These are phyloP conservation scores for Epinephelus moara DNA, from an alignment of 2,113 vertebrate species.

Conservation along the genomic window DNA sequence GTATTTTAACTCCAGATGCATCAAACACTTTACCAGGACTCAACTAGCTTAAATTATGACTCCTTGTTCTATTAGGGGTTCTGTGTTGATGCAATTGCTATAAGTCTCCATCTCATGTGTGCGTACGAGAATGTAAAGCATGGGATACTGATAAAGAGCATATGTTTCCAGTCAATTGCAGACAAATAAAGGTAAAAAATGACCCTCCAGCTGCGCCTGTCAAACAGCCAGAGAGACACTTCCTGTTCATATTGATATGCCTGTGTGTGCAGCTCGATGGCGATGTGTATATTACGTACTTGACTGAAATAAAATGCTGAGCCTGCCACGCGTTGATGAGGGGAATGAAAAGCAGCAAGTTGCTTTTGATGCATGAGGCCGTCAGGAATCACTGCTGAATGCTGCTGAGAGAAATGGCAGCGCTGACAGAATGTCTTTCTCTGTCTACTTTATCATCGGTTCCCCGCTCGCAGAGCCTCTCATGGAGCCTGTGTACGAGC, in stretches of 20 bases:
- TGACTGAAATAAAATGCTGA: slow-evolving; percentile 45
- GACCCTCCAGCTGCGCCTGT: not conserved
- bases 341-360: slow-evolving; percentile 55
- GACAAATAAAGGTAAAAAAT: slow-evolving; percentile 44
- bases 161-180: slow-evolving; percentile 1
- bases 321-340: slow-evolving; percentile 45
- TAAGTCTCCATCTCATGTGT: not conserved
- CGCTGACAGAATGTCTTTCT: slow-evolving; percentile 61
- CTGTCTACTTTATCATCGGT: slow-evolving; percentile 36
- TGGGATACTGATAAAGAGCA: not conserved
- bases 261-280: not conserved
- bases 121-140: not conserved
- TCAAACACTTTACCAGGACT: not conserved
- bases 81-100: not conserved
- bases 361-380: slow-evolving; percentile 64
- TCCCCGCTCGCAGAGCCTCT: slow-evolving; percentile 3
- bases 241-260: slow-evolving; percentile 18
- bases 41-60: not conserved
- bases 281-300: slow-evolving; percentile 45
- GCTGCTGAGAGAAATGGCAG: slow-evolving; percentile 57
- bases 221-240: not conserved
- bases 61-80: not conserved
- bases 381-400: slow-evolving; percentile 47
- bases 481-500: not conserved
- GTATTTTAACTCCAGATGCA: not conserved